Conservation (phyloP, 2,113 vertebrate species). For the Spilogale gracilis region DNA sequence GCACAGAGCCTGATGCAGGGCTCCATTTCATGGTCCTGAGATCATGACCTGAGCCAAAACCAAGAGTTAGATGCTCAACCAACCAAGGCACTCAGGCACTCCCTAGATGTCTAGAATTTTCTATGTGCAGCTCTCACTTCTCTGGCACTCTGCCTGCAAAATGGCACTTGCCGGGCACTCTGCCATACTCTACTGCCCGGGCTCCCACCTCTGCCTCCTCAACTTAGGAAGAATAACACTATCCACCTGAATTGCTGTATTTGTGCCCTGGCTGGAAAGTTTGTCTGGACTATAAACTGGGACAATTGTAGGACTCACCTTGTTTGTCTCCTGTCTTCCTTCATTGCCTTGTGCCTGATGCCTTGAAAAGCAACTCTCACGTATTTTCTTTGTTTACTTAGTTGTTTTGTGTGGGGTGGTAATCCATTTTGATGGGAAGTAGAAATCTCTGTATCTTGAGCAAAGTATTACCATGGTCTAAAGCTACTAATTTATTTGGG, state of each 20-base stretch:
- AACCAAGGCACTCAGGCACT: not conserved
- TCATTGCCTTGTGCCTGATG: not conserved
- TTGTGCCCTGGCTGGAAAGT: not conserved
- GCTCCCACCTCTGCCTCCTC: not conserved
- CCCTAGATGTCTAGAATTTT: not conserved
- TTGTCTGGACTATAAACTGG: not conserved
- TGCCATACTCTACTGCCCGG: not conserved
- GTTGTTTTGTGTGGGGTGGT: not conserved
- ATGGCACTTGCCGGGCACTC: not conserved
- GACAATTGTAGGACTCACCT: not conserved
- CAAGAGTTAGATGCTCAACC: not conserved
- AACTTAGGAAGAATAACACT: not conserved
- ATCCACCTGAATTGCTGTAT: not conserved
- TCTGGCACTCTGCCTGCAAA: not conserved
- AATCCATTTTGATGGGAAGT: conserved; percentile 28
- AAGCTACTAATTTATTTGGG: not conserved
- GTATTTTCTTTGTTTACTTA: not conserved
- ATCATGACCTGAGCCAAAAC: not conserved
- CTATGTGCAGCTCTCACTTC: not conserved
- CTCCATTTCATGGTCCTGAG: not conserved
- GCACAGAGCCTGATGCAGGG: not conserved
- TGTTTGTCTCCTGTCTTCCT: not conserved
- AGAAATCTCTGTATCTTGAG: not conserved
- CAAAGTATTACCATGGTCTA: not conserved
- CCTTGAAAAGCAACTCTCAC: not conserved